A percentile compares a stretch with the other conserved stretches of the same genome.
Conservation (phyloP, 2,113 vertebrate genomes). For the Oreochromis spilurus region DNA sequence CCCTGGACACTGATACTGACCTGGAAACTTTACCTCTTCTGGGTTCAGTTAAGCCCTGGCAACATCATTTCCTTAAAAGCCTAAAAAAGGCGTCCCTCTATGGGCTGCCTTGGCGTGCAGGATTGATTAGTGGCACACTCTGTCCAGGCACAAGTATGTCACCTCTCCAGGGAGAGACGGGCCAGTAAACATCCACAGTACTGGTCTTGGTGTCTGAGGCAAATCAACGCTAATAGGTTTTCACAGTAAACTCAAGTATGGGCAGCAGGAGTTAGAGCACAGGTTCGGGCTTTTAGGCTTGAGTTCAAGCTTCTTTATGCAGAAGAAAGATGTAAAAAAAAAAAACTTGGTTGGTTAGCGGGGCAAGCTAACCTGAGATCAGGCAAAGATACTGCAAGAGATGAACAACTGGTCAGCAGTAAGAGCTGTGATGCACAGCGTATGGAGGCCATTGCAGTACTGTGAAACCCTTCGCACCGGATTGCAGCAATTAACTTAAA, state of each 20-base stretch:
- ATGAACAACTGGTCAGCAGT: fast-evolving
- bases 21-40: conserved; percentile 27
- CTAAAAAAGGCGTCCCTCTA: conserved; percentile 25
- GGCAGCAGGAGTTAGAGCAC: not conserved
- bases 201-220: conserved; percentile 17
- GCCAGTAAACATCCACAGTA: conserved; percentile 37
- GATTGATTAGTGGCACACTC: conserved; percentile 48
- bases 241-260: conserved; percentile 3
- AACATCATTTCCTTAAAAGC: conserved; percentile 41
- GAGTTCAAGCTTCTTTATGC: not conserved
- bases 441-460: not conserved
- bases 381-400: not conserved
- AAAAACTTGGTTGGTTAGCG: no score
- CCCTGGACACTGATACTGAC: conserved; percentile 2
- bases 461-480: fast-evolving
- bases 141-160: conserved; percentile 56
- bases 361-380: not conserved
- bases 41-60: conserved; percentile 8
- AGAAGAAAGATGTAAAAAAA: not conserved
- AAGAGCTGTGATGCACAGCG: not conserved
- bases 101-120: not conserved
- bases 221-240: conserved; percentile 41
- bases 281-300: not conserved
- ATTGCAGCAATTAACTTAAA: not conserved
- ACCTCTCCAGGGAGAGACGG: conserved; percentile 32